phyloP scores from a whole-genome alignment of 2,888 invertebrate species.

The Lymantria dispar region DNA sequence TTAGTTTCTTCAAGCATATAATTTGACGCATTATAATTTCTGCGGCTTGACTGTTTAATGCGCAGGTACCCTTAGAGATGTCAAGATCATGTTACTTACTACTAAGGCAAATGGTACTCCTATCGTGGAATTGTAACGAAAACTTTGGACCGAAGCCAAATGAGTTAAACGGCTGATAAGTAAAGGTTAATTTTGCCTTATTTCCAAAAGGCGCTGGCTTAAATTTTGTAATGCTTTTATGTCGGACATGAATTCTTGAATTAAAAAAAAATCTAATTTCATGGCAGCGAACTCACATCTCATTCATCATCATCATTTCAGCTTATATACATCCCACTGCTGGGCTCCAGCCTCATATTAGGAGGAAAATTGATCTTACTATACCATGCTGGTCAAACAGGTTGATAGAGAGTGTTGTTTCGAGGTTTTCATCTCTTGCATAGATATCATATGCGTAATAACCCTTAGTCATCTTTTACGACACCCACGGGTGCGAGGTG shows the following conservation, averaged over 20 bases:
- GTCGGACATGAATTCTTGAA: background rate
- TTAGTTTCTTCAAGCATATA: background rate
- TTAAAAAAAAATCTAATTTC: background rate
- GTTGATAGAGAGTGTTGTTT: too few species aligned
- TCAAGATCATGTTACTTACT: slow-evolving; percentile 47
- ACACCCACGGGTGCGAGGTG: too few species aligned
- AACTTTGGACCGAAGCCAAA: slow-evolving; percentile 60
- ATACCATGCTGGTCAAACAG: too few species aligned
- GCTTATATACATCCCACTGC: too few species aligned
- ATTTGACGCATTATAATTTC: slow-evolving; percentile 16
- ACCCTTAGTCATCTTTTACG: too few species aligned
- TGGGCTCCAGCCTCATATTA: too few species aligned
- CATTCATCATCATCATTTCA: too few species aligned
- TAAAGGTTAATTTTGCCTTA: slow-evolving; percentile 61
- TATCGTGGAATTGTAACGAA: slow-evolving; percentile 33
- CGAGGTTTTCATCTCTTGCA: too few species aligned
- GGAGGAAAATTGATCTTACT: too few species aligned
- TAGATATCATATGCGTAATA: too few species aligned
- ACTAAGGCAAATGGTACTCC: slow-evolving; percentile 33
- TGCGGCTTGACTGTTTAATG: too few species aligned
- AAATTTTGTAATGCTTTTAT: background rate
- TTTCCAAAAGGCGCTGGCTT: slow-evolving; percentile 33
- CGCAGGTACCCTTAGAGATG: slow-evolving; percentile 16
- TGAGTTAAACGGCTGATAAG: slow-evolving; percentile 65
- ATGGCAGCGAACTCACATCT: background rate